Evolutionary conservation across 2,797 vertebrate species (phyloP), one percentile per base, ranked within the genome.

Genomic region (Pseudochirops corinnae): DNA sequence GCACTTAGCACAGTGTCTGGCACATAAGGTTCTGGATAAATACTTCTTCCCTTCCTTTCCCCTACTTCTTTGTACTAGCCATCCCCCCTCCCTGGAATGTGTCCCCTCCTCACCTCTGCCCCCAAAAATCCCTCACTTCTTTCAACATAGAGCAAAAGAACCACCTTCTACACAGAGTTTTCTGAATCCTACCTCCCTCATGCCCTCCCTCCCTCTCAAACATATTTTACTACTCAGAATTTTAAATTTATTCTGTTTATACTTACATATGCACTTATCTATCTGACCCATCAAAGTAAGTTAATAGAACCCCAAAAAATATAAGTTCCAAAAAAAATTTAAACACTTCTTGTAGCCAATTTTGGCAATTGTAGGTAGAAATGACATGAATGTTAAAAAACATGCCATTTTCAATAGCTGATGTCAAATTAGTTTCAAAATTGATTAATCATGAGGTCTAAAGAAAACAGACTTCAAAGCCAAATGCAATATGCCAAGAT

Each of bases 381-480:
- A 87, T 82, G 50, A 52, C 1, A 0, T 87, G 12, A 24, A 92
- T 28, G 74, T 93, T 96, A 82, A 82, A 62, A 91, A 91, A 93
- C n/a, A 93, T 94, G 56, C 82, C 94, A 5, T 94, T 95, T 24
- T 90, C 29, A 93, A 26, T 92, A 39, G 67, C 92, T 50, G 33
- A n/a, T 96, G 90, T 92, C 90, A 92, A 29, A 58, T 96, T 92
- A 94, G 46, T 9, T 57, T 94, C 26, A 74, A 29, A 91, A 62
- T n/a, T 94, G 58, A 97, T 87, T 87, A 50, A 46, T 94, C 56
- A 90, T 94, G 96, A 96, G 90, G 94, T 94, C 39, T n/a, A 50
- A 95, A 91, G 62, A 92, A 56, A 87, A 87, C 74, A 93, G 56
- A 93, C 93, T 91, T 90, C 92, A 95, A 57, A 96, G 90, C 55